A percentile compares a stretch with the other conserved stretches of the same genome.
phyloP scores from a whole-genome alignment of 2,113 vertebrate species.

The Erpornis zantholeuca region DNA sequence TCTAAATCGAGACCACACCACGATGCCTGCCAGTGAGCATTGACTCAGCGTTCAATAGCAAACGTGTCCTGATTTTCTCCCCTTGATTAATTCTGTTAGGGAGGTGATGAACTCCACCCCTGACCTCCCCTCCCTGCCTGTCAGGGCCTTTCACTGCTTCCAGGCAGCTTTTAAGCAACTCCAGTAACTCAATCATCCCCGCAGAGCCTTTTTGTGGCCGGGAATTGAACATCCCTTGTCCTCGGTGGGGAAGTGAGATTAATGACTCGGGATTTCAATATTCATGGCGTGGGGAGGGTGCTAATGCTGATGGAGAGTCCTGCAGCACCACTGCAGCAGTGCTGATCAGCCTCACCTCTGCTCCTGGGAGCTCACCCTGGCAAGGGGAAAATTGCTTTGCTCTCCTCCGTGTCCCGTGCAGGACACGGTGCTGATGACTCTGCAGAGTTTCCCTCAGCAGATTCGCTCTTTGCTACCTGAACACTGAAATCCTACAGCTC shows the following conservation, averaged over 20 bases:
- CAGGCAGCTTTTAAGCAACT: constrained; percentile 16
- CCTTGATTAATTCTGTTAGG: constrained; percentile 35
- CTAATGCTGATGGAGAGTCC: not conserved
- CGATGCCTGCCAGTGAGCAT: not conserved
- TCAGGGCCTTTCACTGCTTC: not conserved
- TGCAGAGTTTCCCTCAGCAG: not conserved
- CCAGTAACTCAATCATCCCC: not conserved
- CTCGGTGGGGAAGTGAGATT: not conserved
- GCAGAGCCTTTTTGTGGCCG: constrained; percentile 3
- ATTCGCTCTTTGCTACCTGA: not conserved
- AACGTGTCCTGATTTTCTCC: constrained; percentile 18
- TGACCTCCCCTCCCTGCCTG: constrained; percentile 28
- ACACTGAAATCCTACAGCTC: not conserved
- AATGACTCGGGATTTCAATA: not conserved
- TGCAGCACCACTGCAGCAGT: not conserved
- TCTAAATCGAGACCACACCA: not conserved
- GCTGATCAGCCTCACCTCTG: not conserved
- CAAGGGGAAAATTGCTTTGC: not conserved
- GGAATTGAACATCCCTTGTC: not conserved
- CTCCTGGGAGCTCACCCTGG: not conserved
- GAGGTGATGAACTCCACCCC: constrained; percentile 46
- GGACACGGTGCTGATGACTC: accelerated
- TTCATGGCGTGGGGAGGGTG: not conserved
- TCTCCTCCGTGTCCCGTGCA: not conserved
- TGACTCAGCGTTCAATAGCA: not conserved